A percentile compares a stretch with the other conserved stretches of the same genome.
Conservation (phyloP, 1,140 invertebrate species). For the Lerema accius region DNA sequence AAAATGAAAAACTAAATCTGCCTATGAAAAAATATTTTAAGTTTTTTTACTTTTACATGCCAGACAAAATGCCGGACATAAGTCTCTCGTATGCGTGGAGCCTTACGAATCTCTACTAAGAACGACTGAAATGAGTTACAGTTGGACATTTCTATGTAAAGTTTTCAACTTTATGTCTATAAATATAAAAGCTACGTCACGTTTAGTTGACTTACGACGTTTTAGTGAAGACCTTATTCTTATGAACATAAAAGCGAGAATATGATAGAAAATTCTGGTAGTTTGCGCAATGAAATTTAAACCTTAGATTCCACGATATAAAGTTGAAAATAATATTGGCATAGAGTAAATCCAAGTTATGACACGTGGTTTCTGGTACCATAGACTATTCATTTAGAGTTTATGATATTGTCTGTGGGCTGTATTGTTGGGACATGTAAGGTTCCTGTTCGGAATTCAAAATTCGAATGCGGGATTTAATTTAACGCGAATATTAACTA, state of each 20-base stretch:
- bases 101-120: background rate
- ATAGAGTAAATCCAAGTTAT: slow-evolving; percentile 40
- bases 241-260: slow-evolving; percentile 9
- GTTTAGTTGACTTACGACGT: background rate
- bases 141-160: slow-evolving; percentile 13
- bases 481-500: background rate
- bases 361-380: slow-evolving; percentile 41
- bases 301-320: slow-evolving; percentile 4
- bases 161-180: slow-evolving; percentile 18
- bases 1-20: no score
- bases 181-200: slow-evolving; percentile 11
- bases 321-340: background rate
- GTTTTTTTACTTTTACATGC: no score
- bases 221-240: slow-evolving; percentile 10
- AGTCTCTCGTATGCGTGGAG: background rate
- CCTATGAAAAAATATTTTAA: no score
- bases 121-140: slow-evolving; percentile 14
- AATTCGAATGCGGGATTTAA: slow-evolving; percentile 19
- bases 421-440: slow-evolving; percentile 35
- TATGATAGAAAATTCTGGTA: background rate
- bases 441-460: slow-evolving; percentile 28
- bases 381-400: slow-evolving; percentile 55
- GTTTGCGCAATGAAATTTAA: slow-evolving; percentile 4
- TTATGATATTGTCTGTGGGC: slow-evolving; percentile 59
- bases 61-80: no score